Percentiles rank a stretch among this genome's conserved stretches.
These are phyloP conservation scores for Himalopsyche kuldschensis DNA, from an alignment of 2,888 invertebrate genomes.

Conservation along the genomic window DNA sequence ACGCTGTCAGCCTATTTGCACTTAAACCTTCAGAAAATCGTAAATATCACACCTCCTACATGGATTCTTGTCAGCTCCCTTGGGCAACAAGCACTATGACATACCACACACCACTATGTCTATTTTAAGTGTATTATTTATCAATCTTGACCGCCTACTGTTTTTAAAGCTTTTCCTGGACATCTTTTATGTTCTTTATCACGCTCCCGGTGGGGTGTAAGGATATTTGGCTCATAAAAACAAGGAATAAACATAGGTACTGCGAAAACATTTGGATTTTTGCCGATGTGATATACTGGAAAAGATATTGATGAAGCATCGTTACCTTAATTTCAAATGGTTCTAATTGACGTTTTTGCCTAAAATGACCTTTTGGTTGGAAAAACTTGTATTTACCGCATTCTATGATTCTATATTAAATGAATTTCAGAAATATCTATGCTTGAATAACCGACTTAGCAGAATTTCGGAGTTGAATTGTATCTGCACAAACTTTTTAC, in stretches of 20 bases:
- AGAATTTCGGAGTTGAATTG: no score
- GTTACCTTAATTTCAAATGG: no score
- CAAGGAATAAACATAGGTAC: background rate
- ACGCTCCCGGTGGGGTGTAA: background rate
- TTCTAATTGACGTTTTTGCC: no score
- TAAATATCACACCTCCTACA: background rate
- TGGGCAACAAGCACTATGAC: background rate
- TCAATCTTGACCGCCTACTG: background rate
- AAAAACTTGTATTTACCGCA: no score
- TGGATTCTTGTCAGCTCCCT: background rate
- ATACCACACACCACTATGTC: background rate
- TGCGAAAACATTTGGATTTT: background rate
- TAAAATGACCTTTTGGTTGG: no score
- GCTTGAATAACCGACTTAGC: no score
- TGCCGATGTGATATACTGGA: background rate
- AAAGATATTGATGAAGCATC: background rate
- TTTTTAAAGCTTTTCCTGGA: background rate
- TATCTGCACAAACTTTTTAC: no score
- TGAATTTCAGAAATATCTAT: no score
- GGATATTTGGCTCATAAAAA: background rate
- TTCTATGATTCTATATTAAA: no score
- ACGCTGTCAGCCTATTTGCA: background rate
- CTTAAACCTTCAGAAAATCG: background rate
- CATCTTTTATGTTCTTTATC: background rate
- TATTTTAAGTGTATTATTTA: background rate